Conservation (phyloP, 2,888 invertebrate species). For the Lasioglossum zephyrum region DNA sequence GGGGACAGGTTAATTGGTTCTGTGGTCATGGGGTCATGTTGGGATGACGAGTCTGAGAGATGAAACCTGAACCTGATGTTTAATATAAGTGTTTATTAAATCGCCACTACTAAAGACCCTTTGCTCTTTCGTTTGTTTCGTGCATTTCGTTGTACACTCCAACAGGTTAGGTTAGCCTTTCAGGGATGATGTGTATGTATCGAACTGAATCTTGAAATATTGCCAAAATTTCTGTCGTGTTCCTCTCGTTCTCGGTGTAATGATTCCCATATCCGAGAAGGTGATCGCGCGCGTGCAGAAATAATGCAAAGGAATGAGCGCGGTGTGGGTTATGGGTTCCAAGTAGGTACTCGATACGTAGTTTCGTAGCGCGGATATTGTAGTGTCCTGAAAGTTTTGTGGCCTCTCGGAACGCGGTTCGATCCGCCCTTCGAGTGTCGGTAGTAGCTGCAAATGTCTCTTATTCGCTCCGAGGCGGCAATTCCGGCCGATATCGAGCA, state of each 20-base stretch:
- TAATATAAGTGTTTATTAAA: too few relatives aligned
- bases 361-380: background rate
- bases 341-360: background rate
- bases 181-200: background rate
- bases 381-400: background rate
- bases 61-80: too few relatives aligned
- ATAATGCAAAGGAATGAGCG: background rate
- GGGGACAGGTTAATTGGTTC: background rate
- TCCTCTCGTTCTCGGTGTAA: background rate
- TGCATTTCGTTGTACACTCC: too few relatives aligned
- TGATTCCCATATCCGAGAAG: background rate
- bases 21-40: too few relatives aligned
- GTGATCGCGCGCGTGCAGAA: background rate
- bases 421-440: constrained; percentile 4
- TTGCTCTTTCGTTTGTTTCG: too few relatives aligned
- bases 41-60: too few relatives aligned
- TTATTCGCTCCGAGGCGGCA: background rate
- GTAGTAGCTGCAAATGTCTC: background rate
- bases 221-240: too few relatives aligned
- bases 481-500: constrained; percentile 16
- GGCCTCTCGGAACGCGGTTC: background rate
- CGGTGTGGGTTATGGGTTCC: background rate
- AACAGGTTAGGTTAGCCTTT: background rate
- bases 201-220: background rate
- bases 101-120: too few relatives aligned